Percentiles rank a stretch among this genome's conserved stretches.
These are phyloP conservation scores for Enteromius fasciolatus DNA, from an alignment of 2,797 vertebrate genomes.

Conservation along the genomic window DNA sequence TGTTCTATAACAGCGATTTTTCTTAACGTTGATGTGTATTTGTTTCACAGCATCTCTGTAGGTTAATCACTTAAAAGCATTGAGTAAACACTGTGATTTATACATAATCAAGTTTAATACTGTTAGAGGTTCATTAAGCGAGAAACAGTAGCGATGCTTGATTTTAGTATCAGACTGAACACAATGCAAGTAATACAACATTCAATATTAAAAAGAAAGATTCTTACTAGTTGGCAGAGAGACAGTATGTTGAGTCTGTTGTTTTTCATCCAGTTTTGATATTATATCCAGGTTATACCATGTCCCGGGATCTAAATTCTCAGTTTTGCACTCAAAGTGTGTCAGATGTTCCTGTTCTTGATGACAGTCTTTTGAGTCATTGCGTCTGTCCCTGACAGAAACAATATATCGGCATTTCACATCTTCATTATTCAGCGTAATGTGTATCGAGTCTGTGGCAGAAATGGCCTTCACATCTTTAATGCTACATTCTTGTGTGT, in stretches of 20 bases:
- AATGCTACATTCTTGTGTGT: slow-evolving; percentile 64
- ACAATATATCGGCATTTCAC: slow-evolving; percentile 66
- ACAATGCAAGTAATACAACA: neutral
- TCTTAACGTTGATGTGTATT: too few species aligned
- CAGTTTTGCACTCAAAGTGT: slow-evolving; percentile 39
- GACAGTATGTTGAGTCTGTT: slow-evolving; percentile 59
- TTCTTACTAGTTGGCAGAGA: slow-evolving; percentile 74
- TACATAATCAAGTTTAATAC: neutral
- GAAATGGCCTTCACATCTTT: slow-evolving; percentile 36
- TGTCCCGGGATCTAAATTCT: slow-evolving; percentile 67
- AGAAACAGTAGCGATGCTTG: neutral
- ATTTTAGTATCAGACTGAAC: slow-evolving; percentile 10
- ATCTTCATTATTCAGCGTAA: slow-evolving; percentile 62
- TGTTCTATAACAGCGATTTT: neutral
- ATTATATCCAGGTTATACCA: slow-evolving; percentile 67
- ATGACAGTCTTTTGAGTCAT: slow-evolving; percentile 36
- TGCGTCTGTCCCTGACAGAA: slow-evolving; percentile 39
- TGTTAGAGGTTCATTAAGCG: neutral
- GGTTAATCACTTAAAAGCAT: neutral
- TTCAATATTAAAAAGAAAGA: neutral
- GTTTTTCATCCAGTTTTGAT: slow-evolving; percentile 54
- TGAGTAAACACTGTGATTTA: neutral
- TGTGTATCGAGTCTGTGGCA: slow-evolving; percentile 56
- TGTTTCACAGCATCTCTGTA: neutral
- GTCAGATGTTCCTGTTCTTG: neutral